phyloP scores from a whole-genome alignment of 2,113 vertebrate genomes.

The human region GRCh38 chr15:85998501-85999000 shows the following conservation, averaged over 20 bases:
- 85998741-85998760: neutral
- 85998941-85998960: neutral
- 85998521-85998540: neutral
- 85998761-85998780: neutral
- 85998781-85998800: neutral
- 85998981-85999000: neutral
- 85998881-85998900: neutral
- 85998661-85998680: neutral
- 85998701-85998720: neutral
- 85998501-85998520: rapidly evolving
- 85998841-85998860: too few species aligned
- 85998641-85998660: neutral
- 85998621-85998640: neutral
- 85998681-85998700: neutral
- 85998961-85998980: neutral
- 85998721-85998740: neutral
- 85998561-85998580: neutral
- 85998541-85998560: neutral
- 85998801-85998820: neutral
- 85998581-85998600: neutral
- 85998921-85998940: neutral
- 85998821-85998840: neutral
- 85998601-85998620: too few species aligned
- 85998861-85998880: neutral
- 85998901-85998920: neutral